Percentiles rank a stretch among this genome's conserved stretches.
Conservation (phyloP, 1,140 invertebrate species). For the Drosophila lacteicornis region DNA sequence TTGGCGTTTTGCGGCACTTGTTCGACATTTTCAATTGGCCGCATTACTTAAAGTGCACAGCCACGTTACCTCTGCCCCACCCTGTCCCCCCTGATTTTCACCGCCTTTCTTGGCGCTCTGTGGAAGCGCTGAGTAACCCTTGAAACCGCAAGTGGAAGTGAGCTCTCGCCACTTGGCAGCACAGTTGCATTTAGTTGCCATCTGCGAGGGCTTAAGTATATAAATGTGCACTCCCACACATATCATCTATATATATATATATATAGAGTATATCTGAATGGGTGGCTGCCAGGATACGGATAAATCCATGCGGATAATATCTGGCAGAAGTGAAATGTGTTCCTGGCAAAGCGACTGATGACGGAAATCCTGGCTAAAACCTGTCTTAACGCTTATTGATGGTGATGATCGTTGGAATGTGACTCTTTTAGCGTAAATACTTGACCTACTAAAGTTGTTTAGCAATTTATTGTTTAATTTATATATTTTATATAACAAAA, state of each 20-base stretch:
- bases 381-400: constrained; percentile 29
- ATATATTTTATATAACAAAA: too few species aligned
- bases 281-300: constrained; percentile 7
- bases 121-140: constrained; percentile 41
- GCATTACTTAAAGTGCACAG: constrained; percentile 71
- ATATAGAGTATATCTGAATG: neutral
- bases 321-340: constrained; percentile 34
- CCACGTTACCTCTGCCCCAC: neutral
- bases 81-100: neutral
- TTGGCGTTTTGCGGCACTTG: constrained; percentile 60
- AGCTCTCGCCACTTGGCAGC: constrained; percentile 57
- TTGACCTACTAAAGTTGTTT: too few species aligned
- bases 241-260: neutral
- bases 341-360: constrained; percentile 13
- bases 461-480: too few species aligned
- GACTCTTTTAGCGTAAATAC: too few species aligned
- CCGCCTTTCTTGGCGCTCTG: constrained; percentile 5
- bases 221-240: constrained; percentile 24
- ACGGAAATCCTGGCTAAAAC: constrained; percentile 19
- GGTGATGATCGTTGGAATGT: constrained; percentile 18
- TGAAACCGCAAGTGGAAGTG: constrained; percentile 63
- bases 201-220: constrained; percentile 46
- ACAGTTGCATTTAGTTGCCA: constrained; percentile 55
- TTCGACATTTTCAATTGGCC: constrained; percentile 80
- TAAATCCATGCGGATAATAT: constrained; percentile 36